Evolutionary conservation across 2,113 vertebrate species (phyloP).

Genomic region (Heptranchias perlo): DNA sequence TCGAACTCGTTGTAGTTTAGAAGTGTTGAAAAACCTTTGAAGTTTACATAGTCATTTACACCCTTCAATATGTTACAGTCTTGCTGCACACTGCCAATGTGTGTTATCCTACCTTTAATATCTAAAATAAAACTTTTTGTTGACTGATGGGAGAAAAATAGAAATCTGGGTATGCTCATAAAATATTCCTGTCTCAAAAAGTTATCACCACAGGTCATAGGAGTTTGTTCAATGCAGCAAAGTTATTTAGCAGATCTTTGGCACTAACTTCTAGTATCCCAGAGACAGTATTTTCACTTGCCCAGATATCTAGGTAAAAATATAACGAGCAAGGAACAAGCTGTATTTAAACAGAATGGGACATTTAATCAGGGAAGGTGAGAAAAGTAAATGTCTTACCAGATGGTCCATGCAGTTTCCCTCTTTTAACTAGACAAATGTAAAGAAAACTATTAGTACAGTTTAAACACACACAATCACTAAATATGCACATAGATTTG

Average conservation of each 20-base stretch:
- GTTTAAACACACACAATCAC: not conserved
- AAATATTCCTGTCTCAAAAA: not conserved
- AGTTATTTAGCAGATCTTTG: not conserved
- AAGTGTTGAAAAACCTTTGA: not conserved
- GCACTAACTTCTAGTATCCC: not conserved
- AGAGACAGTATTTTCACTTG: not conserved
- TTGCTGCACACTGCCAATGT: not conserved
- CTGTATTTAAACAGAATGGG: not conserved
- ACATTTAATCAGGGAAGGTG: not conserved
- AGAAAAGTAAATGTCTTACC: slow-evolving; percentile 47
- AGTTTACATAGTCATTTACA: not conserved
- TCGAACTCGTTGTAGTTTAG: not conserved
- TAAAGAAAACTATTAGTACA: slow-evolving; percentile 31
- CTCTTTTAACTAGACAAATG: slow-evolving; percentile 51
- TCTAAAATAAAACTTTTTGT: not conserved
- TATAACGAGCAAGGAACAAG: not conserved
- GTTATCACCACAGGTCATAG: not conserved
- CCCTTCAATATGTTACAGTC: not conserved
- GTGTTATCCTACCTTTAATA: not conserved
- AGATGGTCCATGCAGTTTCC: slow-evolving; percentile 46
- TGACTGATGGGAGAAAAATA: not conserved
- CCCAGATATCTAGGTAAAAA: not conserved
- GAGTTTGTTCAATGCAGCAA: not conserved
- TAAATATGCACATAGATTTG: not conserved
- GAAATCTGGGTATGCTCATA: not conserved